phyloP scores from a whole-genome alignment of 2,888 invertebrate species.

The Mechanitis messenoides region DNA sequence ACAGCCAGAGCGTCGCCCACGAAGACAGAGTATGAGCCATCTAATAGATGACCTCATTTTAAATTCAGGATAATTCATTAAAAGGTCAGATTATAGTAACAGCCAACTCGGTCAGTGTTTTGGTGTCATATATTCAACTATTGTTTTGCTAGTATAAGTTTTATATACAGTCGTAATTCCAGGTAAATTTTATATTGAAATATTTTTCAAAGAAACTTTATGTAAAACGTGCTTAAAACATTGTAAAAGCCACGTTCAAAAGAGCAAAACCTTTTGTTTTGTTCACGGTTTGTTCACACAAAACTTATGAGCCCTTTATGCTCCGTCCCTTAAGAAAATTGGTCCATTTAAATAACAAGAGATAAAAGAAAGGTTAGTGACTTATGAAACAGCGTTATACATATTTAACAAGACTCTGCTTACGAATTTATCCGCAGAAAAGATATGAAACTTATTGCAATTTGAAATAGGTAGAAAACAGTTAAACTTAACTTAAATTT shows the following conservation, averaged over 20 bases:
- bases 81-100: not conserved
- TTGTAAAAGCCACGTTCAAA: not conserved
- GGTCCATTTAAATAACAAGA: not conserved
- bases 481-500: no score
- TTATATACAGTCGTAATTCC: no score
- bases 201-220: no score
- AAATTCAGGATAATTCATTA: conserved; percentile 2
- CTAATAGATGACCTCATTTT: conserved; percentile 18
- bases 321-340: conserved; percentile 1
- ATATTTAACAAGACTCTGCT: no score
- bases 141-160: no score
- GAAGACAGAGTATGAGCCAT: not conserved
- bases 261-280: not conserved
- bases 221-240: no score
- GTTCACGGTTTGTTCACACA: not conserved
- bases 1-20: conserved; percentile 10
- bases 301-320: not conserved
- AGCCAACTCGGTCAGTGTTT: not conserved
- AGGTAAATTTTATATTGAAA: no score
- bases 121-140: not conserved
- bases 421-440: no score
- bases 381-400: not conserved
- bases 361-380: not conserved
- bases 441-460: no score
- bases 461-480: no score